These are phyloP conservation scores for Campaea margaritaria DNA, from an alignment of 2,888 invertebrate genomes.

Conservation along the genomic window DNA sequence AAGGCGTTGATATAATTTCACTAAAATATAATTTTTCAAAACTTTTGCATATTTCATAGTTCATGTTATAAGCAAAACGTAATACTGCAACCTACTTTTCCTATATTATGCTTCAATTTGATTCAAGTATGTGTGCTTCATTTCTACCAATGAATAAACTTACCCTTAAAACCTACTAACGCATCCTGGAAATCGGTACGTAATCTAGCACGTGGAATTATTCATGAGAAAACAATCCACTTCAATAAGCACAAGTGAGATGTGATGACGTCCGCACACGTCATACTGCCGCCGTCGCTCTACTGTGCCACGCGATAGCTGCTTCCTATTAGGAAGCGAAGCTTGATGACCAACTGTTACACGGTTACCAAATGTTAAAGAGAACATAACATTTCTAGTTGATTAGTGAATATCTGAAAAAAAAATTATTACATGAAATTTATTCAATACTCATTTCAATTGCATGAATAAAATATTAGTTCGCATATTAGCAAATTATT, in stretches of 20 bases:
- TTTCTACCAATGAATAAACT: conserved; percentile 12
- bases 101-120: background rate
- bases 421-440: too few relatives aligned
- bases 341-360: conserved; percentile 17
- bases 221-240: conserved; percentile 26
- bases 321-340: conserved; percentile 28
- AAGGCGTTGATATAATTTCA: too few relatives aligned
- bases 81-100: background rate
- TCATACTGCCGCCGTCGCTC: conserved; percentile 1
- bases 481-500: too few relatives aligned
- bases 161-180: conserved; percentile 23
- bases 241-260: conserved; percentile 22
- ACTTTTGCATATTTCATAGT: background rate
- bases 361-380: conserved; percentile 1
- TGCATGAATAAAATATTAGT: too few relatives aligned
- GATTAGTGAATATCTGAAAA: background rate
- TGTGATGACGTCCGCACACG: conserved; percentile 27
- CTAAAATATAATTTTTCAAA: too few relatives aligned
- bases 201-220: conserved; percentile 18
- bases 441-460: too few relatives aligned
- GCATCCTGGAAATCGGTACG: conserved; percentile 11
- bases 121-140: background rate
- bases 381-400: too few relatives aligned
- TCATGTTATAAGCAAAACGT: background rate
- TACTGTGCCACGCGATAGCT: background rate